Conservation (phyloP, 2,797 vertebrate species). For the Chaetodon trifasciatus region DNA sequence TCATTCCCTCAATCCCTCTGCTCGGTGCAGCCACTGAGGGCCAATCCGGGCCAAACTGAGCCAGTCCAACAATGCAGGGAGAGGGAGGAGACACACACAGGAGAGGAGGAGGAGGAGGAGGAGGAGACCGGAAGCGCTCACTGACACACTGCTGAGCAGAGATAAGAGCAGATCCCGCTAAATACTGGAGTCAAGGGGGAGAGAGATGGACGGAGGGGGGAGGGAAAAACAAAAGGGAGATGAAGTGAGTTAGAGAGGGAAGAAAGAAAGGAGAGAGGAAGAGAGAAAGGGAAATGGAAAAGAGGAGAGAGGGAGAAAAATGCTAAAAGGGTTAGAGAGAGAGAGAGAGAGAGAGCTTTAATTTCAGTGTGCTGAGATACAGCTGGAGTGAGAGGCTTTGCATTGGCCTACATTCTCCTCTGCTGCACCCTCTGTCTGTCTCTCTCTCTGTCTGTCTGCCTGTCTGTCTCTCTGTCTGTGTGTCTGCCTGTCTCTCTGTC, state of each 20-base stretch:
- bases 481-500: too few species aligned
- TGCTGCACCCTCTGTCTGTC: constrained; percentile 2
- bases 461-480: background rate
- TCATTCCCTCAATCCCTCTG: constrained; percentile 17
- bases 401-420: constrained; percentile 66
- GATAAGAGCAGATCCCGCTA: constrained; percentile 77
- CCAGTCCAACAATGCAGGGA: constrained; percentile 60
- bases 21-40: constrained; percentile 33
- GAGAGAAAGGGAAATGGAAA: constrained; percentile 6
- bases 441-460: constrained; percentile 14
- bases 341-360: constrained; percentile 42
- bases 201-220: background rate
- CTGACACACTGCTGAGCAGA: constrained; percentile 63
- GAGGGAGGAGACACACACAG: constrained; percentile 51
- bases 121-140: constrained; percentile 64
- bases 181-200: constrained; percentile 57
- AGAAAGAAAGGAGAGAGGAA: background rate
- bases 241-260: background rate
- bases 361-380: constrained; percentile 40
- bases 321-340: constrained; percentile 21
- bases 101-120: constrained; percentile 4
- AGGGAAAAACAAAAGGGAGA: background rate
- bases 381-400: constrained; percentile 62
- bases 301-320: constrained; percentile 13
- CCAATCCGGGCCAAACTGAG: constrained; percentile 66